Percentiles rank a stretch among this genome's conserved stretches.
Evolutionary conservation across 2,797 vertebrate species (phyloP).

Genomic region (Coendou prehensilis): DNA sequence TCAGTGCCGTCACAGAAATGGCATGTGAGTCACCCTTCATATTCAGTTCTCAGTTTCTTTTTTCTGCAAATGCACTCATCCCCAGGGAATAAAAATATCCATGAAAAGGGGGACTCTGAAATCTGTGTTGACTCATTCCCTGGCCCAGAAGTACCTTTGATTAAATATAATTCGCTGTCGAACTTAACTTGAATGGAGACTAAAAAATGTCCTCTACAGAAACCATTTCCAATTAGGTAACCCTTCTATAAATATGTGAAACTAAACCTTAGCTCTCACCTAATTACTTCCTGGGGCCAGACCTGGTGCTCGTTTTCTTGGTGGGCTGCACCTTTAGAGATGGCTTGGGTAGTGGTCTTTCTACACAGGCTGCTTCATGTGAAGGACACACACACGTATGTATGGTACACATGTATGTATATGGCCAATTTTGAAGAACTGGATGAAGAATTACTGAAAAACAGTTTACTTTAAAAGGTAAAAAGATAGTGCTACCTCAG

Average conservation of each 20-base stretch:
- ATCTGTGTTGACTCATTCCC: constrained; percentile 38
- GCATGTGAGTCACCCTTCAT: background rate
- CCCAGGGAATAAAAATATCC: constrained; percentile 44
- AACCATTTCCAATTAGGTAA: background rate
- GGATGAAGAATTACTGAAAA: background rate
- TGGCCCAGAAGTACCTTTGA: background rate
- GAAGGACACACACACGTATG: background rate
- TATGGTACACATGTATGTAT: background rate
- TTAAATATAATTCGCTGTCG: constrained; percentile 20
- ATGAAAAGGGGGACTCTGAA: background rate
- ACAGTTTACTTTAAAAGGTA: background rate
- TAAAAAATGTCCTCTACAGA: constrained; percentile 3
- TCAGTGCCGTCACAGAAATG: background rate
- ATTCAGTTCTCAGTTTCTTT: background rate
- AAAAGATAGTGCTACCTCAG: background rate
- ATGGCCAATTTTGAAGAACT: background rate
- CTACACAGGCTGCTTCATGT: background rate
- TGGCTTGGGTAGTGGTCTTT: background rate
- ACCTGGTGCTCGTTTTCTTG: background rate
- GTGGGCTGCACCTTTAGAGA: background rate
- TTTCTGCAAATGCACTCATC: background rate
- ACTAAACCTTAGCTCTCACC: background rate
- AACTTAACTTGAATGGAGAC: background rate
- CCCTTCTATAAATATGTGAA: background rate
- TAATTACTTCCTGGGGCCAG: background rate